Percentiles rank a stretch among this genome's conserved stretches.
Evolutionary conservation across 2,797 vertebrate genomes (phyloP).

Genomic region (Semaprochilodus insignis): DNA sequence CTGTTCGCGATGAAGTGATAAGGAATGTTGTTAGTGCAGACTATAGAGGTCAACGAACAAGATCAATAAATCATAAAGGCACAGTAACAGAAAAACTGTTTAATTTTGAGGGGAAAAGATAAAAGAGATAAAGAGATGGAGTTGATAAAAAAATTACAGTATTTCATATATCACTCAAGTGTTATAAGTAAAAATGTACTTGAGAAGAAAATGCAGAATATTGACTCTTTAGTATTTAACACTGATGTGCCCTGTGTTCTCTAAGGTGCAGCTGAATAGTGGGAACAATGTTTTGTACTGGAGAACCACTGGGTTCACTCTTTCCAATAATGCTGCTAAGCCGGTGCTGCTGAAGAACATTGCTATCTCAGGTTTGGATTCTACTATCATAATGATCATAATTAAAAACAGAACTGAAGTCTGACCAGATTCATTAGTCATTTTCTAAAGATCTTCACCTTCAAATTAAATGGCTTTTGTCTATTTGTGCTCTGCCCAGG

Average conservation of each 20-base stretch:
- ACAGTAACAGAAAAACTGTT: background rate
- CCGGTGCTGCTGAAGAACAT: conserved; percentile 91
- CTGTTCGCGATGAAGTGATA: no score
- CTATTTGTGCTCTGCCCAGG: conserved; percentile 73
- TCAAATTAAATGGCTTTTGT: background rate
- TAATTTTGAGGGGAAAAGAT: background rate
- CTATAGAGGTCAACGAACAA: no score
- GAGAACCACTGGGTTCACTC: conserved; percentile 85
- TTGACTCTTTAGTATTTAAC: background rate
- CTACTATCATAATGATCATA: background rate
- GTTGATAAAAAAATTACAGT: no score
- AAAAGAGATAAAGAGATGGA: background rate
- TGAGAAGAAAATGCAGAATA: background rate
- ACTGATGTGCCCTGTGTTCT: conserved; percentile 7
- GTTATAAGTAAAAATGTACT: background rate
- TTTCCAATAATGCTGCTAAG: conserved; percentile 79
- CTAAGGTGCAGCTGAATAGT: conserved; percentile 83
- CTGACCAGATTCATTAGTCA: no score
- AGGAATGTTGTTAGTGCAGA: no score
- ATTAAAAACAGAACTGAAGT: background rate
- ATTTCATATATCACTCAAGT: background rate
- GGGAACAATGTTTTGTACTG: conserved; percentile 96
- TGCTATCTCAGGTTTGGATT: conserved; percentile 85
- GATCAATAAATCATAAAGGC: no score
- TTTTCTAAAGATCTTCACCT: background rate